Percentiles rank a stretch among this genome's conserved stretches.
These are phyloP conservation scores for Hemistola chrysoprasaria DNA, from an alignment of 2,888 invertebrate species.

Conservation along the genomic window DNA sequence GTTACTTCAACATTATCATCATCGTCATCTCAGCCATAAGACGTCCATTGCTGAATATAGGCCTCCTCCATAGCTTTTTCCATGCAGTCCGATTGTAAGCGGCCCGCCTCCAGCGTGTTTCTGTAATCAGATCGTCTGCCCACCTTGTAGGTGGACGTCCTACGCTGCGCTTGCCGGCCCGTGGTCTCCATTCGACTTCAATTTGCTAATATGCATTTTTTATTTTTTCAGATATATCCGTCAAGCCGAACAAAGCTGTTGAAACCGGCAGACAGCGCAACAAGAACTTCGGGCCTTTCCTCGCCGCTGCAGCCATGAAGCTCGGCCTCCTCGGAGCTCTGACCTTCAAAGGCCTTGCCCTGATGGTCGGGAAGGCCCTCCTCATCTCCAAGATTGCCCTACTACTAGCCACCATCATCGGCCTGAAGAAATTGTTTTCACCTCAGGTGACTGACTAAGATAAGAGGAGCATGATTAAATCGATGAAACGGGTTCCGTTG, in stretches of 20 bases:
- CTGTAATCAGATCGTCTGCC: no score
- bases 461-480: constrained; percentile 43
- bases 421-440: constrained; percentile 90
- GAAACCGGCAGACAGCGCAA: constrained; percentile 88
- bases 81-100: no score
- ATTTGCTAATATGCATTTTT: no score
- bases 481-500: constrained; percentile 13
- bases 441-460: constrained; percentile 73
- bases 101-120: no score
- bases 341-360: constrained; percentile 90
- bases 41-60: no score
- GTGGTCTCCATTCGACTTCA: no score
- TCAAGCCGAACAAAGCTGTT: constrained; percentile 82
- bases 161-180: no score
- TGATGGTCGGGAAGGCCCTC: constrained; percentile 92
- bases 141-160: no score
- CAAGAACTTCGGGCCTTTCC: constrained; percentile 87
- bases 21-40: no score
- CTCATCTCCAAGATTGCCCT: constrained; percentile 93
- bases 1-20: no score
- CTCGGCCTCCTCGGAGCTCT: constrained; percentile 90
- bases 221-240: constrained; percentile 84
- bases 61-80: no score
- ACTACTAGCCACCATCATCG: constrained; percentile 89
- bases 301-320: constrained; percentile 90